Conservation (phyloP, 2,113 vertebrate species). For the Apteryx owenii region DNA sequence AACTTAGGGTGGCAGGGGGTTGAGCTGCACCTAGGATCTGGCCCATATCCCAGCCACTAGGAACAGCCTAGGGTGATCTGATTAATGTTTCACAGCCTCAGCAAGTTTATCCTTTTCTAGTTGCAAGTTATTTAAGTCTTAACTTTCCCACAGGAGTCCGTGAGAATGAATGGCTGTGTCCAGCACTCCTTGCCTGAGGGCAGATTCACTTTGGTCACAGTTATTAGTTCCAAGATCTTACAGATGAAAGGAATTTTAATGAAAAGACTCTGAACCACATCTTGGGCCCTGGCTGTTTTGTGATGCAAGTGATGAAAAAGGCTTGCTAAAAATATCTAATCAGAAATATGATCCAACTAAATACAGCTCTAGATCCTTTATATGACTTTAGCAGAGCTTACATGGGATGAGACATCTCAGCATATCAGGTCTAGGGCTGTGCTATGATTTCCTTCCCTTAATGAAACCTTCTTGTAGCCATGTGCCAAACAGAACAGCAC, state of each 20-base stretch:
- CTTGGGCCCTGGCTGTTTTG: constrained; percentile 22
- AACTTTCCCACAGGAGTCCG: neutral
- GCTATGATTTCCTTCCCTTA: constrained; percentile 38
- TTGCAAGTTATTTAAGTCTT: constrained; percentile 37
- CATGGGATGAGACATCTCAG: constrained; percentile 14
- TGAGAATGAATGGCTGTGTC: constrained; percentile 22
- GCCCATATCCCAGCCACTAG: neutral
- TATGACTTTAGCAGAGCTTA: constrained; percentile 25
- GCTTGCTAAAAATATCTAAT: constrained; percentile 65
- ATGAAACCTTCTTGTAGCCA: constrained; percentile 52
- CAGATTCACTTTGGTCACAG: neutral
- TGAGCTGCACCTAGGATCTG: neutral
- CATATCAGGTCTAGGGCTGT: constrained; percentile 28
- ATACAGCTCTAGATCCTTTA: neutral
- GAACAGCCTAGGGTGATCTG: neutral
- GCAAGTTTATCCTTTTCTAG: constrained; percentile 40
- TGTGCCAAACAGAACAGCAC: constrained; percentile 25
- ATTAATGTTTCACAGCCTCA: neutral
- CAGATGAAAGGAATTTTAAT: constrained; percentile 11
- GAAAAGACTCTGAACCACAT: constrained; percentile 1
- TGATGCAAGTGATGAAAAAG: constrained; percentile 8
- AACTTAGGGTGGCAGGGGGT: neutral
- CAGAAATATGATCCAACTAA: constrained; percentile 38
- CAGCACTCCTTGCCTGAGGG: neutral
- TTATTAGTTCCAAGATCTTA: constrained; percentile 55